These are phyloP conservation scores for Poecilia gillii DNA, from an alignment of 2,797 vertebrate species.

Conservation along the genomic window DNA sequence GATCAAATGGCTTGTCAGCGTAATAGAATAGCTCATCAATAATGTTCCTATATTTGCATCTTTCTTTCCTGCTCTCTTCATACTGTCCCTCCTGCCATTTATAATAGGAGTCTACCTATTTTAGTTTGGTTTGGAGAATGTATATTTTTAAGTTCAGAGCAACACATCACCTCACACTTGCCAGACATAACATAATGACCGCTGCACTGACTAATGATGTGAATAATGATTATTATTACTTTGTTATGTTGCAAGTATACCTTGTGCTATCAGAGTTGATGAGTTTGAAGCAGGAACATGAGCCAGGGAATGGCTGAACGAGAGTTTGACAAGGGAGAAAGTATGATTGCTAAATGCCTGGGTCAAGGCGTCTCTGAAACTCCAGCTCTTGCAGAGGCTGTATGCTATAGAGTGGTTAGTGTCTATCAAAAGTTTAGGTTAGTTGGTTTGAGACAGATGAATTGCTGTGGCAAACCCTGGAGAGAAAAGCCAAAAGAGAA, in stretches of 20 bases:
- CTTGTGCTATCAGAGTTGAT: not conserved
- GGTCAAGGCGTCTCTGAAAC: not conserved
- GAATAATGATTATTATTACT: not conserved
- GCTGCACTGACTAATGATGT: not conserved
- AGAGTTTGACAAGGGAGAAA: not conserved
- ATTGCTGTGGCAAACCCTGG: not conserved
- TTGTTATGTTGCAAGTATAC: not conserved
- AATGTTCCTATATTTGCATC: slow-evolving; percentile 60
- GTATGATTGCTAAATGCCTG: not conserved
- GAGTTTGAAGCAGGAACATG: not conserved
- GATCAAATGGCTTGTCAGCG: slow-evolving; percentile 63
- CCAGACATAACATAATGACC: not conserved
- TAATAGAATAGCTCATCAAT: slow-evolving; percentile 71
- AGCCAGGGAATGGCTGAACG: not conserved
- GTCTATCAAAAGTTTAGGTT: not conserved
- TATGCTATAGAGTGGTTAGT: not conserved
- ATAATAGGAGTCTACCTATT: slow-evolving; percentile 8
- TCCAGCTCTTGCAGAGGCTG: not conserved
- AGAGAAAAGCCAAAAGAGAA: not conserved
- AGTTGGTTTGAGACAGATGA: not conserved
- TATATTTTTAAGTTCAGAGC: not conserved
- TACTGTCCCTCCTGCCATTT: slow-evolving; percentile 37
- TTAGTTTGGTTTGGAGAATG: not conserved
- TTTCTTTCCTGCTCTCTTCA: slow-evolving; percentile 53
- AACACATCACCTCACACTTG: not conserved